Percentiles rank a stretch among this genome's conserved stretches.
Evolutionary conservation across 2,113 vertebrate genomes (phyloP).

Genomic region (Colossoma macropomum): DNA sequence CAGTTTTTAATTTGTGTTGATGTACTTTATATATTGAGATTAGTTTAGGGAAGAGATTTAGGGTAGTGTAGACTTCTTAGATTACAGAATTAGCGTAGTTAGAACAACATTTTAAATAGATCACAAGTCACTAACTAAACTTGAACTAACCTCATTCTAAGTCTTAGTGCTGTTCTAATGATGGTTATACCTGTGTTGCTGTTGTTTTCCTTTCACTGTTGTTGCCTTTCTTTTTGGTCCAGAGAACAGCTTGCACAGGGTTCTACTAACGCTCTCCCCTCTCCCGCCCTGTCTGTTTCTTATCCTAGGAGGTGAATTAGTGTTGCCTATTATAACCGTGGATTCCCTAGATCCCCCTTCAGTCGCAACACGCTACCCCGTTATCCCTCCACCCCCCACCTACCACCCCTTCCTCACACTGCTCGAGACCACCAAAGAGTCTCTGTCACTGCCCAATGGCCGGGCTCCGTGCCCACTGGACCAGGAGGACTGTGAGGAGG

Average conservation of each 20-base stretch:
- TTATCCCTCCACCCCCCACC: constrained; percentile 88
- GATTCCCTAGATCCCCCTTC: constrained; percentile 93
- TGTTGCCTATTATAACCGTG: constrained; percentile 94
- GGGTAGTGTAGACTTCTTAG: not conserved
- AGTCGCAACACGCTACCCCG: constrained; percentile 88
- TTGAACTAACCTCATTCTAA: constrained; percentile 77
- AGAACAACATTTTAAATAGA: constrained; percentile 66
- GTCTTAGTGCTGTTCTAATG: constrained; percentile 75
- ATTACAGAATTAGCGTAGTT: not conserved
- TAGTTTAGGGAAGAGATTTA: constrained; percentile 42
- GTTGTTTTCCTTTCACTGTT: constrained; percentile 63
- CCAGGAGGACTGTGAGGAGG: constrained; percentile 91
- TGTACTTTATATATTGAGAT: constrained; percentile 49
- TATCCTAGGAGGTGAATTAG: constrained; percentile 94
- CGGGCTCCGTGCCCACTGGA: constrained; percentile 83
- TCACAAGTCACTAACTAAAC: constrained; percentile 66
- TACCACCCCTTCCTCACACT: constrained; percentile 87
- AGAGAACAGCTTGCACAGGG: constrained; percentile 46
- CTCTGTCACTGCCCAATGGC: constrained; percentile 77
- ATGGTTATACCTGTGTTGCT: constrained; percentile 69
- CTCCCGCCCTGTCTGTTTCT: constrained; percentile 76
- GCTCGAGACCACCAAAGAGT: constrained; percentile 88
- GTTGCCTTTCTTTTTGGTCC: constrained; percentile 55
- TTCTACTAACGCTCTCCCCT: constrained; percentile 65
- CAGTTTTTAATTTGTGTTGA: constrained; percentile 29